Conservation (phyloP, 2,888 invertebrate genomes). For the Caenorhabditis zanzibari region DNA sequence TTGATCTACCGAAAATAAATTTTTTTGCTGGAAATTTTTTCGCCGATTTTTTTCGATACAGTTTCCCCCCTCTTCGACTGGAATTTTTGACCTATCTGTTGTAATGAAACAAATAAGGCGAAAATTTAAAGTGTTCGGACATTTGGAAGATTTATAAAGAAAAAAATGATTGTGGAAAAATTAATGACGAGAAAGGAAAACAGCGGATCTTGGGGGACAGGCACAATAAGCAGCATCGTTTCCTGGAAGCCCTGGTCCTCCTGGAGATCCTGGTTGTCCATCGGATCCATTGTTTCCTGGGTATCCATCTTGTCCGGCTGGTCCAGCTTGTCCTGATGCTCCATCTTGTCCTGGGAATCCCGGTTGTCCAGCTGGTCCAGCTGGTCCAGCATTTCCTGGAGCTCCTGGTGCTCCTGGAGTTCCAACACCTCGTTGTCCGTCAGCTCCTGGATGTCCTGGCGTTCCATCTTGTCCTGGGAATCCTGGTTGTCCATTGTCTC, state of each 20-base stretch:
- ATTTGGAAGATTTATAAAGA: background rate
- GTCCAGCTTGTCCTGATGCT: conserved; percentile 65
- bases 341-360: conserved; percentile 68
- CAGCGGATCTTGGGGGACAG: conserved; percentile 72
- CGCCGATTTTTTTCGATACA: too few species aligned
- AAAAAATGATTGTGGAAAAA: conserved; percentile 7
- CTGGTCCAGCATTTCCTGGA: conserved; percentile 69
- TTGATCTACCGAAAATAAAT: too few species aligned
- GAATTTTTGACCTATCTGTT: too few species aligned
- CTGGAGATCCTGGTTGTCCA: conserved; percentile 70
- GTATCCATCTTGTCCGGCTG: conserved; percentile 59
- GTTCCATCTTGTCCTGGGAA: conserved; percentile 71
- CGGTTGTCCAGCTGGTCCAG: conserved; percentile 67
- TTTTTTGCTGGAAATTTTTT: too few species aligned
- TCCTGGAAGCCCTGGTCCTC: too few species aligned
- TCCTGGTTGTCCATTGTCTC: conserved; percentile 71
- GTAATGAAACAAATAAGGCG: too few species aligned
- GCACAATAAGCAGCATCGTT: conserved; percentile 76
- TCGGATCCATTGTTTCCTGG: conserved; percentile 68
- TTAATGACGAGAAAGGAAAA: conserved; percentile 69
- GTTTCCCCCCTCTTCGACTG: too few species aligned
- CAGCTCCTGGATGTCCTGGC: too few species aligned
- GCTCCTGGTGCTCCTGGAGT: conserved; percentile 70
- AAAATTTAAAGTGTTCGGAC: too few species aligned
- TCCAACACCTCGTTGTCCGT: conserved; percentile 65